A percentile compares a stretch with the other conserved stretches of the same genome.
Evolutionary conservation across 2,797 vertebrate genomes (phyloP).

Genomic region (Anas flavirostris): DNA sequence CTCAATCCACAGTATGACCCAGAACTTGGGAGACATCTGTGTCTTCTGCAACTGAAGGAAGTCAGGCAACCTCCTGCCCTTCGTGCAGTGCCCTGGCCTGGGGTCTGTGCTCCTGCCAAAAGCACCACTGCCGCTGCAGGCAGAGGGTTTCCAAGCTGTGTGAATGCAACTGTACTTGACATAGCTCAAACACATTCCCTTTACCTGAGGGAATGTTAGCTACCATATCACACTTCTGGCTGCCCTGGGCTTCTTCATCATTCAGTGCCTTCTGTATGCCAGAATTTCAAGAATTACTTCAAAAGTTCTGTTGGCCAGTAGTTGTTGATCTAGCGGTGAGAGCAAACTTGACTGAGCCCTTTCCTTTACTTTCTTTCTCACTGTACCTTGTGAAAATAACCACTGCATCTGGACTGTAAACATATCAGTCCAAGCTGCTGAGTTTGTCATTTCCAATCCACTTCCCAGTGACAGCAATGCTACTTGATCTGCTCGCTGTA

Average conservation of each 20-base stretch:
- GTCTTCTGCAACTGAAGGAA: neutral
- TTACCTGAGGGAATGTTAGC: neutral
- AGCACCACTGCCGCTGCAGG: neutral
- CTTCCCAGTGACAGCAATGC: constrained; percentile 30
- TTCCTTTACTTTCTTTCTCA: neutral
- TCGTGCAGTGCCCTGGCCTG: neutral
- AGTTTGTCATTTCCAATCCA: constrained; percentile 47
- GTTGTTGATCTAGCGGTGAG: neutral
- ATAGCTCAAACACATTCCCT: neutral
- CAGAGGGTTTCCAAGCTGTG: neutral
- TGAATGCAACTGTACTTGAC: neutral
- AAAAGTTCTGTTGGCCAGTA: neutral
- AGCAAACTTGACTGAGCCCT: neutral
- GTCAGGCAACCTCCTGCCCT: neutral
- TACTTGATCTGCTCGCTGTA: constrained; percentile 14
- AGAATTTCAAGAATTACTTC: neutral
- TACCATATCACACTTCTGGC: neutral
- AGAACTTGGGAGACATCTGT: neutral
- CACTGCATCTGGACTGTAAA: neutral
- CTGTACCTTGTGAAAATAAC: neutral
- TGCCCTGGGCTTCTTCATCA: neutral
- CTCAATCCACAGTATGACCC: neutral
- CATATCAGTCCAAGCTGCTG: neutral
- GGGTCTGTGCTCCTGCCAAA: neutral
- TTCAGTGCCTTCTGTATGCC: neutral